Percentiles rank a stretch among this genome's conserved stretches.
Conservation (phyloP, 2,888 invertebrate genomes). For the Campopleginae sp. region DNA sequence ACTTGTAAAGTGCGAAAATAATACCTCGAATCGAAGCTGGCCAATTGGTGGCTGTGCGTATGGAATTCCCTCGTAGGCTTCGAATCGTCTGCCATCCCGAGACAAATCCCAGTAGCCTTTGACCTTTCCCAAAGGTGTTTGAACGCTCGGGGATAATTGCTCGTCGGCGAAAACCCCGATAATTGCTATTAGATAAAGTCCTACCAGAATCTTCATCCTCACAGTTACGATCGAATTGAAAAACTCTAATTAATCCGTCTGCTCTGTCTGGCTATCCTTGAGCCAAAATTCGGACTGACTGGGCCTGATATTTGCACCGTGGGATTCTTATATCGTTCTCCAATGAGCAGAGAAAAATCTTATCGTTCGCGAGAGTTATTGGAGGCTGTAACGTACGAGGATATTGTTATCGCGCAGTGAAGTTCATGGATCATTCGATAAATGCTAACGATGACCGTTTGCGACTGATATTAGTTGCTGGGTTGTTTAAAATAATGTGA, state of each 20-base stretch:
- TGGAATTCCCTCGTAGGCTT: conserved; percentile 69
- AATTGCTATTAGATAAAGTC: conserved; percentile 11
- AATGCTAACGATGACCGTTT: background rate
- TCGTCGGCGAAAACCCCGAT: conserved; percentile 39
- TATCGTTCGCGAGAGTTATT: background rate
- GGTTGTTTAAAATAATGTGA: conserved; percentile 48
- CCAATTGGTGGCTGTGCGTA: conserved; percentile 69
- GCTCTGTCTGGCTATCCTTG: background rate
- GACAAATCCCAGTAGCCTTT: conserved; percentile 64
- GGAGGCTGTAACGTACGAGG: background rate
- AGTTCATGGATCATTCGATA: conserved; percentile 39
- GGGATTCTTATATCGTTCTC: conserved; percentile 27
- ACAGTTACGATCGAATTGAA: background rate
- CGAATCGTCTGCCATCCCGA: conserved; percentile 61
- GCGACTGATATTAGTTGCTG: background rate
- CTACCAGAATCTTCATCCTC: conserved; percentile 35
- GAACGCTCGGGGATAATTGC: conserved; percentile 57
- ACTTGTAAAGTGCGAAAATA: background rate
- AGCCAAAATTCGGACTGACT: conserved; percentile 33
- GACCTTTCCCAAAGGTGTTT: conserved; percentile 63
- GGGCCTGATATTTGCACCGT: conserved; percentile 2
- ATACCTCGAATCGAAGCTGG: conserved; percentile 68
- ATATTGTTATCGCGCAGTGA: conserved; percentile 31
- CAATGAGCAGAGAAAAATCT: background rate
- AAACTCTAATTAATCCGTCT: background rate